phyloP scores from a whole-genome alignment of 2,888 invertebrate genomes.

The Dryomyza anilis region DNA sequence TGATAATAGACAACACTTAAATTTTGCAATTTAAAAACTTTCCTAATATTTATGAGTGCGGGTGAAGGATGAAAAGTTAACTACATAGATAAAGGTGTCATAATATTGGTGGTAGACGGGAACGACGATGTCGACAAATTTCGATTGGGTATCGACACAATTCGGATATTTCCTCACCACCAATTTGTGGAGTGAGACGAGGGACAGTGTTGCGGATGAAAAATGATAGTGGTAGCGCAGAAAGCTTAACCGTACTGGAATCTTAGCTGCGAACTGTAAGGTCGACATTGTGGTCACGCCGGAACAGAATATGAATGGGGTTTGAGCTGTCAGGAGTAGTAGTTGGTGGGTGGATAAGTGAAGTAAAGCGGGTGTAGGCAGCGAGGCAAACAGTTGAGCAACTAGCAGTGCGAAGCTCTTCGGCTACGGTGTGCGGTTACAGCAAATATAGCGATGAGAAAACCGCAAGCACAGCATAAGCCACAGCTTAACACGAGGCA shows the following conservation, averaged over 20 bases:
- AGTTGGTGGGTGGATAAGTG: no score
- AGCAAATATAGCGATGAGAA: not conserved
- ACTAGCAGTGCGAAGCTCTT: not conserved
- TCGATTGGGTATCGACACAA: constrained; percentile 8
- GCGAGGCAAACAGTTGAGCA: not conserved
- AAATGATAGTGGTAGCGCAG: not conserved
- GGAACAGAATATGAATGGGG: no score
- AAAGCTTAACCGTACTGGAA: not conserved
- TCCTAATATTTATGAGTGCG: no score
- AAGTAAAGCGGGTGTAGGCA: not conserved
- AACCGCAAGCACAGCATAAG: not conserved
- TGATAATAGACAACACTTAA: no score
- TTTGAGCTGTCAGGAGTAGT: no score
- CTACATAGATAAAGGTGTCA: not conserved
- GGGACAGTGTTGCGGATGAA: not conserved
- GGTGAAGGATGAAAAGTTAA: not conserved
- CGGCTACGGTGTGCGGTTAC: not conserved
- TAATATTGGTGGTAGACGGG: no score
- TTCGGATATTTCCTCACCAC: not conserved
- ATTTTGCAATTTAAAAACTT: no score
- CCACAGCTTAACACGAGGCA: not conserved
- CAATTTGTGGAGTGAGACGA: not conserved
- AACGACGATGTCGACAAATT: no score
- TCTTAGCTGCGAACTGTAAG: not conserved
- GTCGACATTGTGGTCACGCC: no score